Conservation (phyloP, 2,888 invertebrate genomes). For the Vesta saturnalis region DNA sequence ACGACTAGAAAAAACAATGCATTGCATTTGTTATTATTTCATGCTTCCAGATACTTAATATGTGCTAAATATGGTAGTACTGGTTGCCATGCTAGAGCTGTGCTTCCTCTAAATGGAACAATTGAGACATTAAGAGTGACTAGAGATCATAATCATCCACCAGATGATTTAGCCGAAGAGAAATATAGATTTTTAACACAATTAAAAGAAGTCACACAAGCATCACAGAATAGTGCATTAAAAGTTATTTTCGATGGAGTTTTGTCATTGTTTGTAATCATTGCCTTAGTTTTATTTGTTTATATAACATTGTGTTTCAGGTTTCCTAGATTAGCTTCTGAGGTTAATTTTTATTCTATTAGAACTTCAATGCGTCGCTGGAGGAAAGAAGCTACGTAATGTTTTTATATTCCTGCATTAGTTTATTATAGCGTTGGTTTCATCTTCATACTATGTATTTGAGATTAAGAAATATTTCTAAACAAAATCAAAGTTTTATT, state of each 20-base stretch:
- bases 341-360: slow-evolving; percentile 42
- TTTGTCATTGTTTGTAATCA: slow-evolving; percentile 29
- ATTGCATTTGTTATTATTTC: background rate
- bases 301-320: slow-evolving; percentile 40
- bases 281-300: background rate
- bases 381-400: slow-evolving; percentile 40
- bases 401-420: too few relatives aligned
- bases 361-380: slow-evolving; percentile 47
- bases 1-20: background rate
- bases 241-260: slow-evolving; percentile 32
- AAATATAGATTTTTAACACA: slow-evolving; percentile 31
- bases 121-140: slow-evolving; percentile 44
- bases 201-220: slow-evolving; percentile 31
- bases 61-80: slow-evolving; percentile 46
- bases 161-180: slow-evolving; percentile 43
- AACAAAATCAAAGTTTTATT: too few relatives aligned
- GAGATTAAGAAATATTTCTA: too few relatives aligned
- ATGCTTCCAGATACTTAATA: slow-evolving; percentile 46
- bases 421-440: too few relatives aligned
- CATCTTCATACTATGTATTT: too few relatives aligned
- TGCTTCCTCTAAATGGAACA: slow-evolving; percentile 40
- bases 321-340: slow-evolving; percentile 45
- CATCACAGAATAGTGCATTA: slow-evolving; percentile 18
- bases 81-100: slow-evolving; percentile 47
- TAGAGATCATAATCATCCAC: slow-evolving; percentile 49